Base-by-base conservation (phyloP, 2,888 invertebrate genomes). In the Yponomeuta cagnagella region DNA sequence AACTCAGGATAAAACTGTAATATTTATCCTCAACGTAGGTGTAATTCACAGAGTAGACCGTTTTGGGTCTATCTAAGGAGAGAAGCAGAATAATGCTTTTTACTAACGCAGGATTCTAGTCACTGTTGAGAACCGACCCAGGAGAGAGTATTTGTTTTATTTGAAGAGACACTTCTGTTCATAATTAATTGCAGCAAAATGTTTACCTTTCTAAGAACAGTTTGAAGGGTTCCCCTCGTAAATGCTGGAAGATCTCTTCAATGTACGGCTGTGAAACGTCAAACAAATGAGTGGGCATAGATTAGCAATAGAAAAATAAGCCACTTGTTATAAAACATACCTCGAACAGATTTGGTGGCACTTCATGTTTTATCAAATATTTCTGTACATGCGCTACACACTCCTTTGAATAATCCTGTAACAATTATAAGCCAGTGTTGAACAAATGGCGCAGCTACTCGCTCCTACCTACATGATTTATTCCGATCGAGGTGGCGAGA, bases 241-340 rank as follows among this genome's bases (percentile, higher is more conserved):
- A 94, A 88, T 98, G 97, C 92, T 97, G 98, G 93, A 98, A 99
- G 88, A 99, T 99, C 95, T 99, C 99, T 93, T 98, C 98, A 93
- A 99, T 99, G 93, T 99, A 99, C 82, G 99, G 98, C 98, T 99
- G 94, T 77, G 96, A 96, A 77, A 81, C 67, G 15, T 67, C 15
- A 48, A 68, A 48, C 23, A 48, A 68, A 48, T 58, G 2, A 43
- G 67, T 67, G 15, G 15, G 15, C 52, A 70, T 71, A 67, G 71
- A 68, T 64, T 48, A 66, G 48, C 15, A 15, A 58, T 15, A 70
- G 63, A 75, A 70, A 52, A n/a, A 64, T 43, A 65, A 64, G 64
- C 64, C 4, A 31, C 30, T 30, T 68, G 6, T 15, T 23, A 43
- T 10, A 12, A 70, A 15, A 70, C 63, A 63, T 93, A 99, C 98